Percentiles rank a stretch among this genome's conserved stretches.
These are phyloP conservation scores for Centropristis striata DNA, from an alignment of 2,113 vertebrate genomes.

Conservation along the genomic window DNA sequence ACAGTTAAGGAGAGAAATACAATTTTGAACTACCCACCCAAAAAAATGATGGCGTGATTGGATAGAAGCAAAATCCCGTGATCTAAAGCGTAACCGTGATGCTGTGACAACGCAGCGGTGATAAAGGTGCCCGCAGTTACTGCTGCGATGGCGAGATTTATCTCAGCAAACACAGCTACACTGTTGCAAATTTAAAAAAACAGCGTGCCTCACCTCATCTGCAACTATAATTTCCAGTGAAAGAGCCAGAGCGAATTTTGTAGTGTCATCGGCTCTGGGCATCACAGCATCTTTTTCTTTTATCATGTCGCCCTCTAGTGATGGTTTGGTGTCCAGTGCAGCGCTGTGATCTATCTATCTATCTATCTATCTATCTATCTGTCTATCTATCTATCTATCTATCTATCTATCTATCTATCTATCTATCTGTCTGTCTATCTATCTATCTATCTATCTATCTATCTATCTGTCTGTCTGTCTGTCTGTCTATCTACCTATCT, in stretches of 20 bases:
- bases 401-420: no score
- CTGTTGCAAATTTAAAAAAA: not conserved
- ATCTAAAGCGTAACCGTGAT: conserved; percentile 3
- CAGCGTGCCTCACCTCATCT: not conserved
- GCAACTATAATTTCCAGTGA: not conserved
- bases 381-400: no score
- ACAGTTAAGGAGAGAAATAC: not conserved
- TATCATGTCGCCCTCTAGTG: conserved; percentile 38
- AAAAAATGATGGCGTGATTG: conserved; percentile 51
- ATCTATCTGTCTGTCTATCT: no score
- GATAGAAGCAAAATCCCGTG: conserved; percentile 12
- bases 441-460: no score
- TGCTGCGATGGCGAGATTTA: not conserved
- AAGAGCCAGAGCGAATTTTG: not conserved
- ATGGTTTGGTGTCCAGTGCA: not conserved
- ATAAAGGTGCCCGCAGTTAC: not conserved
- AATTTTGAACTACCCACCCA: conserved; percentile 47
- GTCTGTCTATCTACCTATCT: no score
- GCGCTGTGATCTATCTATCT: not conserved
- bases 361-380: no score
- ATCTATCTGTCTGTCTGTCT: no score
- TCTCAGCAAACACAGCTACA: not conserved
- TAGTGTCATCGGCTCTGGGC: not conserved
- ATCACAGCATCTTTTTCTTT: not conserved
- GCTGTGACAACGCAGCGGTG: not conserved